phyloP scores from a whole-genome alignment of 2,888 invertebrate species.

The Nipponacmea schrenckii region DNA sequence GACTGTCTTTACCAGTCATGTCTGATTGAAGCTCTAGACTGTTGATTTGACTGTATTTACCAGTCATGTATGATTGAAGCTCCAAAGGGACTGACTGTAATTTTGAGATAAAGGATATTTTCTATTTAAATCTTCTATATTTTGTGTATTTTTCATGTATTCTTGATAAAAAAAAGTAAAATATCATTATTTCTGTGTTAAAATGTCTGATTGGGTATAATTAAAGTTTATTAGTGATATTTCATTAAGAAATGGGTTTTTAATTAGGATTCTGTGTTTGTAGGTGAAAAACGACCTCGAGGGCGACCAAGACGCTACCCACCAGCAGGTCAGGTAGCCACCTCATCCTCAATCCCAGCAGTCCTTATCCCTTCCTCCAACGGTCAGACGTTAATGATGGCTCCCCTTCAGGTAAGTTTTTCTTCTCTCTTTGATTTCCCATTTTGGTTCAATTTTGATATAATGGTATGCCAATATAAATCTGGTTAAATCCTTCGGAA shows the following conservation, averaged over 20 bases:
- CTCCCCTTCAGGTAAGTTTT: conserved; percentile 55
- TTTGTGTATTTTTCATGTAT: not conserved
- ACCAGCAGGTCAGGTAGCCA: conserved; percentile 43
- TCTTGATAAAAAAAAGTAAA: not conserved
- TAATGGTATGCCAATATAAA: too few species aligned
- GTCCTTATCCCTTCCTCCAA: conserved; percentile 65
- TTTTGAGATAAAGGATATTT: too few species aligned
- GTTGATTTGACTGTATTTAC: too few species aligned
- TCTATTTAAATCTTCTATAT: too few species aligned
- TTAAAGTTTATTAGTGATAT: too few species aligned
- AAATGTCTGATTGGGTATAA: not conserved
- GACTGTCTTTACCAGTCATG: too few species aligned
- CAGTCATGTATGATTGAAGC: too few species aligned
- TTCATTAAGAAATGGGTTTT: not conserved
- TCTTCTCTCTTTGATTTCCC: not conserved
- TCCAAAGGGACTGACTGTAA: too few species aligned
- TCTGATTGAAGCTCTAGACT: too few species aligned
- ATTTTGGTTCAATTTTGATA: not conserved
- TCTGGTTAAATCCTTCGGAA: too few species aligned
- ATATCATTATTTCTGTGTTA: not conserved
- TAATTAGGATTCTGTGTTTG: conserved; percentile 17
- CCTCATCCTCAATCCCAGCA: conserved; percentile 59
- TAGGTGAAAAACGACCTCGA: conserved; percentile 60
- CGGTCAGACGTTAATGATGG: conserved; percentile 67
- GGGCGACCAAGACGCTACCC: conserved; percentile 65